A percentile compares a stretch with the other conserved stretches of the same genome.
phyloP scores from a whole-genome alignment of 2,797 vertebrate genomes.

The Pteronotus mesoamericanus region DNA sequence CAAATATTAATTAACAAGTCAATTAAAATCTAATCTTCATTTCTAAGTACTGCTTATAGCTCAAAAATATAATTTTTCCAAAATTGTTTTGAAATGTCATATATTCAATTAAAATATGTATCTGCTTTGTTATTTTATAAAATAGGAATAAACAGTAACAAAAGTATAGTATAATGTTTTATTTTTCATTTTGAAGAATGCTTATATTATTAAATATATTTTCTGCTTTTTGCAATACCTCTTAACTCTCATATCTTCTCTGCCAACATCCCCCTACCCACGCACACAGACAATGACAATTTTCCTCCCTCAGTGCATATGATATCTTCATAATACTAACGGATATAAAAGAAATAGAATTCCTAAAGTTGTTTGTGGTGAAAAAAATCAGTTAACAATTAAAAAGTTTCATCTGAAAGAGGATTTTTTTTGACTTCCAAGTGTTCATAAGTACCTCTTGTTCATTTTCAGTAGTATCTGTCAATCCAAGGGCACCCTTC shows the following conservation, averaged over 20 bases:
- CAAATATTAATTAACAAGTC: background rate
- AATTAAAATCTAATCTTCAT: background rate
- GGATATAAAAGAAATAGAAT: background rate
- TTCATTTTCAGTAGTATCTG: background rate
- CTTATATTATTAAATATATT: background rate
- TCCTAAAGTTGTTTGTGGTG: background rate
- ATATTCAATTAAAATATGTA: background rate
- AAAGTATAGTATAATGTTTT: background rate
- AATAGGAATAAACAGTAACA: background rate
- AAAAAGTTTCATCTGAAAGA: background rate
- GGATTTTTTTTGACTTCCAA: background rate
- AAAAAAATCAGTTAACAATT: background rate
- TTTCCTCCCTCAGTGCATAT: accelerated
- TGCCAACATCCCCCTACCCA: accelerated
- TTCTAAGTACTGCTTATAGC: background rate
- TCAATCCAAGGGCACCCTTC: background rate
- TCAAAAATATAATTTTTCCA: background rate
- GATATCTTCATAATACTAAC: background rate
- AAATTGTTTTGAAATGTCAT: background rate
- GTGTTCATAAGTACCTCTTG: background rate
- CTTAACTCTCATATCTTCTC: background rate
- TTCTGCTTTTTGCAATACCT: background rate
- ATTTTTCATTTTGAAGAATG: background rate
- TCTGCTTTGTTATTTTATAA: background rate
- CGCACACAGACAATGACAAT: background rate